Percentiles rank a stretch among this genome's conserved stretches.
These are phyloP conservation scores for Tyto alba DNA, from an alignment of 2,113 vertebrate genomes.

Conservation along the genomic window DNA sequence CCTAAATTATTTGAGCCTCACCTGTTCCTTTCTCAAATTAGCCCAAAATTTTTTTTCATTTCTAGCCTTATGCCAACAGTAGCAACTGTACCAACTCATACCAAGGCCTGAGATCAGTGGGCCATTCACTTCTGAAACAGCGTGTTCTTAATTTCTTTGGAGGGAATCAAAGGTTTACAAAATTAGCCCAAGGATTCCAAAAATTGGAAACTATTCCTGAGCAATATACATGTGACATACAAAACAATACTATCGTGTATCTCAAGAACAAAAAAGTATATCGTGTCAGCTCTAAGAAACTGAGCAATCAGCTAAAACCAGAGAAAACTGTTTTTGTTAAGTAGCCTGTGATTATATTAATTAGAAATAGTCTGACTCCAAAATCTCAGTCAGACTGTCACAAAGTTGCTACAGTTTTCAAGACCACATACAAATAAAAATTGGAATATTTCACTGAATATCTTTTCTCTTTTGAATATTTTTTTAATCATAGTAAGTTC, in stretches of 20 bases:
- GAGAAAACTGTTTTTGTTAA: neutral
- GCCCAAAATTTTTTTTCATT: constrained; percentile 38
- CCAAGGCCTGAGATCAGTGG: neutral
- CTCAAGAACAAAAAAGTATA: neutral
- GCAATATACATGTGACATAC: neutral
- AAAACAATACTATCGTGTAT: neutral
- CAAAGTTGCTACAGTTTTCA: neutral
- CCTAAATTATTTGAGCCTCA: constrained; percentile 60
- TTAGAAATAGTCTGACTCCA: neutral
- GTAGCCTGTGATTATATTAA: neutral
- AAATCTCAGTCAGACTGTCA: neutral
- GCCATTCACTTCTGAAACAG: neutral
- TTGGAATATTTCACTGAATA: neutral
- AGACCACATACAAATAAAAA: neutral
- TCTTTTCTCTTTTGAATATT: neutral
- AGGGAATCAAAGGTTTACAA: neutral
- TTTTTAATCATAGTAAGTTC: neutral
- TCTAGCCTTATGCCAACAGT: constrained; percentile 17
- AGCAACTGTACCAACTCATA: constrained; percentile 38
- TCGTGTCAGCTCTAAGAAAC: neutral
- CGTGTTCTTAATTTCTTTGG: neutral
- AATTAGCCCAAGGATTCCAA: neutral
- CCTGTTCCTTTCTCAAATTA: constrained; percentile 63
- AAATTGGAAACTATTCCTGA: neutral
- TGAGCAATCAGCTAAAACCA: neutral